Evolutionary conservation across 2,888 invertebrate species (phyloP), one percentile per base, ranked within the genome.

Genomic region (Xestia c-nigrum): DNA sequence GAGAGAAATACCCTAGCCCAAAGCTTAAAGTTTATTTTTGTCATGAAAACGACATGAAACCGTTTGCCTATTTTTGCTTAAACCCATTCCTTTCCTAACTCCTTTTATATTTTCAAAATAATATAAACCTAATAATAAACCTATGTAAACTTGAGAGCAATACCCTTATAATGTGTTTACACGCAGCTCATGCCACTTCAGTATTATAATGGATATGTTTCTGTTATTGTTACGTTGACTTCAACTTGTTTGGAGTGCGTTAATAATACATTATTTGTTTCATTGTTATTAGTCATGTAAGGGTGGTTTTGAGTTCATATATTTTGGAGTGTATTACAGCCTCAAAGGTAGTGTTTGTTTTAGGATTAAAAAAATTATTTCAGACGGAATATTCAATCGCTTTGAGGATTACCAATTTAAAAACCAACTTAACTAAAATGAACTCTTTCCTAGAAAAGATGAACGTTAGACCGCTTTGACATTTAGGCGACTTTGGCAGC

Each of bases 121-220:
- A 59, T n/a, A 14, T 52, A n/a, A n/a, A n/a, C n/a, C n/a, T n/a
- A n/a, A n/a, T n/a, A 38, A n/a, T 24, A 46, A 64, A 38, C 10
- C 19, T 31, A 16, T 55, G 46, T 67, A 10, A 38, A 61, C 38
- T 10, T 0, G 31, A 70, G 80, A 61, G 69, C 81, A 67, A 63
- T 57, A 46, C 14, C 50, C 80, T 40, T 63, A 66, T 70, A 81
- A 84, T 80, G 61, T 81, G 74, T 81, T 84, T 84, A 84, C 74
- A 80, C 16, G 14, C 19, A 21, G 40, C 19, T 80, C 57, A 50
- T 1, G 47, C 46, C 40, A 46, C 50, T 52, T 70, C 14, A 31
- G 40, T 40, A 59, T 12, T 72, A 63, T 80, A 84, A 71, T 84
- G 61, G 55, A 31, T 31, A n/a, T 66, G 40, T 70, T 70, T 57